Conservation (phyloP, 1,140 invertebrate genomes). For the Pseudomyrmex flavicornis region DNA sequence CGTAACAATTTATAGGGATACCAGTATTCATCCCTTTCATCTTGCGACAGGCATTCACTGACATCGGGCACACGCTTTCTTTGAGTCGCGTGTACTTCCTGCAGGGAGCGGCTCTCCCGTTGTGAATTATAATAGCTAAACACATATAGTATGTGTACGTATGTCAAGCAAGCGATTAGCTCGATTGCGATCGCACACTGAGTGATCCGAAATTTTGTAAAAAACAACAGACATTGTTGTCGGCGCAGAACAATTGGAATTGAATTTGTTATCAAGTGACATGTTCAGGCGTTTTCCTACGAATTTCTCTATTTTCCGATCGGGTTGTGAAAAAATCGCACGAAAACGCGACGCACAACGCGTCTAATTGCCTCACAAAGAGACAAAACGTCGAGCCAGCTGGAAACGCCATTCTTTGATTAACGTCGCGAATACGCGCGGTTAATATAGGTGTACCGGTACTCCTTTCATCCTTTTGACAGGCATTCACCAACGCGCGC, state of each 20-base stretch:
- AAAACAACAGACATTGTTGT: not conserved
- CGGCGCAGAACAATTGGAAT: too few relatives aligned
- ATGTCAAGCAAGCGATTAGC: not conserved
- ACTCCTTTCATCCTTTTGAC: constrained; percentile 59
- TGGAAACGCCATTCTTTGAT: constrained; percentile 56
- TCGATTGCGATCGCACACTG: constrained; percentile 9
- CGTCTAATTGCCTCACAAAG: constrained; percentile 55
- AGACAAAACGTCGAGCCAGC: constrained; percentile 37
- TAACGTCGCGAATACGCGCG: constrained; percentile 44
- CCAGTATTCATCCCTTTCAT: constrained; percentile 58
- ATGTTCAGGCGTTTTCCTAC: not conserved
- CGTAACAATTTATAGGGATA: constrained; percentile 49
- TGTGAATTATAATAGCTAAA: constrained; percentile 49
- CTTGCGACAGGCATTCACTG: constrained; percentile 46
- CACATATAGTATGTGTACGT: not conserved
- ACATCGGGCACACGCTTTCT: constrained; percentile 42
- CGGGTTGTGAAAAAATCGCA: constrained; percentile 32
- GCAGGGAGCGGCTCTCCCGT: constrained; percentile 52
- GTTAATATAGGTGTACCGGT: constrained; percentile 50
- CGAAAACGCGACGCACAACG: constrained; percentile 35
- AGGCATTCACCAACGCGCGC: constrained; percentile 46
- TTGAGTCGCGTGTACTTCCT: constrained; percentile 53
- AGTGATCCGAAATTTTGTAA: not conserved
- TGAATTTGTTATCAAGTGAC: not conserved
- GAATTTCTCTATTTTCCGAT: not conserved